Evolutionary conservation across 1,140 invertebrate species (phyloP).

Genomic region (Bursaphelenchus mucronatus): DNA sequence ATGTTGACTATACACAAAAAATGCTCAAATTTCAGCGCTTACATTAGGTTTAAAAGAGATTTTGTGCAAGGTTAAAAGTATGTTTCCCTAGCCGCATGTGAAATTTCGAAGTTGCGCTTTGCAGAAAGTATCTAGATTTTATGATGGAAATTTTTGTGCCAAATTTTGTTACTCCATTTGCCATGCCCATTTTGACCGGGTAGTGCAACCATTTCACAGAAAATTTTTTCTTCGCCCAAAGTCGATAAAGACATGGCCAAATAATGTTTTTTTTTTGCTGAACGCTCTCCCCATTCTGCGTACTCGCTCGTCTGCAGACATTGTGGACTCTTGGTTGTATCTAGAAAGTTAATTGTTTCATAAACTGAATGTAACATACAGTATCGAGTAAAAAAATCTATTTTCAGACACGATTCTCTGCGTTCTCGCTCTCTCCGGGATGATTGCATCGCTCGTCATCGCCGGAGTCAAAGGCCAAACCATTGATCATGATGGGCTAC

Average conservation of each 20-base stretch:
- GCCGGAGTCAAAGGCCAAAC: constrained; percentile 38
- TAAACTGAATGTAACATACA: background rate
- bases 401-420: constrained; percentile 42
- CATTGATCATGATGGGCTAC: constrained; percentile 27
- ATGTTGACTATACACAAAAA: too few relatives aligned
- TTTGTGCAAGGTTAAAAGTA: too few relatives aligned
- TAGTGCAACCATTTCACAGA: background rate
- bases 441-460: constrained; percentile 38
- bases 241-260: background rate
- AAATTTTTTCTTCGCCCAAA: background rate
- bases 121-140: background rate
- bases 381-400: background rate
- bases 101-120: constrained; percentile 1
- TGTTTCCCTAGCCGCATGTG: background rate
- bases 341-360: too few relatives aligned
- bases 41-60: too few relatives aligned
- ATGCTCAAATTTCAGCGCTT: too few relatives aligned
- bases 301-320: background rate
- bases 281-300: too few relatives aligned
- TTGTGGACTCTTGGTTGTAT: too few relatives aligned
- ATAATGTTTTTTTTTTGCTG: background rate
- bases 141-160: background rate
- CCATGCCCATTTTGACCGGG: too few relatives aligned
- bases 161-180: background rate
- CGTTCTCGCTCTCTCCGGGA: constrained; percentile 40